Base-by-base conservation (phyloP, 2,113 vertebrate species). In the Corapipo altera region DNA sequence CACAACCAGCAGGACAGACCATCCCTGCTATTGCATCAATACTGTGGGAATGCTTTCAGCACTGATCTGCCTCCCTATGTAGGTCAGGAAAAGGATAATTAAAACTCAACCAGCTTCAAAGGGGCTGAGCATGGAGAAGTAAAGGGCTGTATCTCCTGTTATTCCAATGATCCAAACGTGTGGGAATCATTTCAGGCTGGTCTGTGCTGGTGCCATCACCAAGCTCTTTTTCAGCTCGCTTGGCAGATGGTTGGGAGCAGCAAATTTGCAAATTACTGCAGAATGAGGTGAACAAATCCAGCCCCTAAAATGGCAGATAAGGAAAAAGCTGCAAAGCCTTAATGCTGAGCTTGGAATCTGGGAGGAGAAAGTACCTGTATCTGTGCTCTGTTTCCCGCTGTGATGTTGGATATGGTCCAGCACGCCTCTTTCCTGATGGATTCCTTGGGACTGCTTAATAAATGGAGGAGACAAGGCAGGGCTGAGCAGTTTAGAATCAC, bases 351-450 rank as follows among this genome's bases (percentile, higher is more conserved):
- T 62, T 28, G 39, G 78, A 22, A 64, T 9, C 1, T 4, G 41
- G 71, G 66, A 23, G 67, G 21, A 43, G 20, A 15, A 59, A 19
- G 26, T 98, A 99, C 99, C 99, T 99, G 99, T 97, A 99, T 99
- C 66, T 99, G 99, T 86, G 98, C 99, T 97, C 99, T 97, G 98
- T 99, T 99, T 80, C 99, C 99, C 71, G 99, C 99, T 52, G 99
- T 99, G 97, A 99, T 99, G 90, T 99, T 99, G 44, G 99, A 99
- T 96, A 99, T 99, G 84, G 99, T 99, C 99, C 99, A 99, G 96
- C 99, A 99, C 4, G 99, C 99, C 96, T 99, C 99, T 97, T 99
- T 99, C 90, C 99, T 98, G 90, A 99, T 99, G 43, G 99, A 99
- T 89, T 99, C 99, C 97, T 99, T 99, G 91, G 99, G 99, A 26